Evolutionary conservation across 2,888 invertebrate species (phyloP), one percentile per base, ranked within the genome.

Genomic region (Mylabris sibirica): DNA sequence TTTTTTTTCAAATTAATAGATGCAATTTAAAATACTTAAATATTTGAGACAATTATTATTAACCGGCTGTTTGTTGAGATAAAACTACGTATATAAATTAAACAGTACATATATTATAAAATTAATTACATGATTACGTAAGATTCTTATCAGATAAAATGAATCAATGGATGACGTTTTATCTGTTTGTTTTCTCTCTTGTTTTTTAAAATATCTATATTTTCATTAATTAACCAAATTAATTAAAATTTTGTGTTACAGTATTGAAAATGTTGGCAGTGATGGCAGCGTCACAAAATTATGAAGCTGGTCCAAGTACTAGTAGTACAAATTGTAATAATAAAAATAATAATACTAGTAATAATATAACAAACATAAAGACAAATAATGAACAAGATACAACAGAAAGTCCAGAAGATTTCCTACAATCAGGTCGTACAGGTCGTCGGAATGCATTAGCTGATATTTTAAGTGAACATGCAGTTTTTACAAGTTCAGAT

Each of bases 391-490:
- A 69, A n/a, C 70, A 69, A 22, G 74, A 72, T 59, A 75, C 72
- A 72, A 78, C 75, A 60, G 75, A 76, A 63, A 68, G 72, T 11
- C 64, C 76, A 59, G 78, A 85, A 69, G 94, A 95, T 83, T 96
- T 96, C 85, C 88, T 94, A 70, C 91, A 92, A 77, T 93, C 94
- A 1, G 95, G 95, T 3, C 89, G 96, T 73, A 95, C 95, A 38
- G 96, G 96, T 20, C 88, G 96, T 65, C 87, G 96, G 75, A 97
- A 97, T 86, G 96, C 96, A 61, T 87, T 97, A 87, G 93, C 95
- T 1, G 93, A 96, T 83, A 66, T 77, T 86, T 91, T 77, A 75
- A 91, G 93, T 64, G 90, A 91, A 79, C 91, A 92, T 78, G 90
- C 91, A 38, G 88, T 90, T 75, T 89, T 92, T 72, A 89, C 90